Conservation (phyloP, 2,113 vertebrate genomes). For the Crypturellus undulatus region DNA sequence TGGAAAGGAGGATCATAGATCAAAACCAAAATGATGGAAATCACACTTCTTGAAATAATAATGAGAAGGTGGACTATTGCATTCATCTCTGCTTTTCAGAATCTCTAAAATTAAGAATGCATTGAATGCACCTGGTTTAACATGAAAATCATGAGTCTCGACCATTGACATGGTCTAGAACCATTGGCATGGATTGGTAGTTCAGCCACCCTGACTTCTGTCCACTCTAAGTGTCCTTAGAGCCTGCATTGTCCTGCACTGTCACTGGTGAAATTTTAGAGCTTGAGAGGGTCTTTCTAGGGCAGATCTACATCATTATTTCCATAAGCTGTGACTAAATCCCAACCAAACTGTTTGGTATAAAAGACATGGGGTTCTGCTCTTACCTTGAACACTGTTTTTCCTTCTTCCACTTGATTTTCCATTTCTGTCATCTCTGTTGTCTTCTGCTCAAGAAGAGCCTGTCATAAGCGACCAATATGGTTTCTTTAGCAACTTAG, state of each 20-base stretch:
- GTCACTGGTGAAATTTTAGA: neutral
- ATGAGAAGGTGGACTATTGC: neutral
- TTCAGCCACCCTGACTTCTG: neutral
- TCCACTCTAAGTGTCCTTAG: neutral
- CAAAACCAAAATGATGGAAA: neutral
- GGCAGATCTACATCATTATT: neutral
- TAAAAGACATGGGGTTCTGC: neutral
- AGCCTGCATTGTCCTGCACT: neutral
- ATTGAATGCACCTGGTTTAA: neutral
- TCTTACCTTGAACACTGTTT: neutral
- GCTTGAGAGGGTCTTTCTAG: neutral
- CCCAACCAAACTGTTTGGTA: neutral
- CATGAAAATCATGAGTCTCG: too few species aligned
- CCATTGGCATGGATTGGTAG: neutral
- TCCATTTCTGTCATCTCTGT: neutral
- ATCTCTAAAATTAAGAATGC: neutral
- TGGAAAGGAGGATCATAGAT: neutral
- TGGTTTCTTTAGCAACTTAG: neutral
- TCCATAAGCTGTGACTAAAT: neutral
- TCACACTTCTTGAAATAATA: neutral
- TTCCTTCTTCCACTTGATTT: neutral
- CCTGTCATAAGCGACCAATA: accelerated
- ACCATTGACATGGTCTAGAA: too few species aligned
- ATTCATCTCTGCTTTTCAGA: neutral
- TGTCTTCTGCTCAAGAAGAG: neutral